Evolutionary conservation across 2,888 invertebrate genomes (phyloP).

Genomic region (Meliscaeva auricollis): DNA sequence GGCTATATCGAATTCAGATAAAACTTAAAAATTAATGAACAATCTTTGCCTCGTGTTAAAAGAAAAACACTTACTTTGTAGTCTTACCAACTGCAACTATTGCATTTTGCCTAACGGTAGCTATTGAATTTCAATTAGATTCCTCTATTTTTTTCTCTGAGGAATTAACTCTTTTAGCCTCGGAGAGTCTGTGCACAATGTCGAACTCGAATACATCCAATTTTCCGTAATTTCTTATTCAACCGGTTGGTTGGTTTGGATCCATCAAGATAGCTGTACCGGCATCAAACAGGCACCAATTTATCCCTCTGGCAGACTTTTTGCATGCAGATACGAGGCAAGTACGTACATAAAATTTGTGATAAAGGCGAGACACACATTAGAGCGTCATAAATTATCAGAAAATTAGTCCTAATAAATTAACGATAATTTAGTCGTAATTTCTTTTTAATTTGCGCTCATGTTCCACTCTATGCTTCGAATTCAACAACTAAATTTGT

Average conservation of each 20-base stretch:
- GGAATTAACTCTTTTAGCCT: neutral
- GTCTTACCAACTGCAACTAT: constrained; percentile 27
- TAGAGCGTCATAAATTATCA: constrained; percentile 74
- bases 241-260: constrained; percentile 51
- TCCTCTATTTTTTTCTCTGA: neutral
- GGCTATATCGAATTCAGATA: neutral
- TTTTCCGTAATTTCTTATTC: constrained; percentile 49
- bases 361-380: constrained; percentile 71
- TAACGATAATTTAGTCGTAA: constrained; percentile 74
- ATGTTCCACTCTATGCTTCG: constrained; percentile 55
- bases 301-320: constrained; percentile 48
- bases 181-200: constrained; percentile 3
- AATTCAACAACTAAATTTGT: constrained; percentile 22
- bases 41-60: neutral
- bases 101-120: constrained; percentile 61
- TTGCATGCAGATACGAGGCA: constrained; percentile 41
- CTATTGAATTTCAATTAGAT: constrained; percentile 72
- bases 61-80: constrained; percentile 17
- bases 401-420: constrained; percentile 76
- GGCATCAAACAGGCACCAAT: constrained; percentile 42
- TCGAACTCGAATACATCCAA: constrained; percentile 42
- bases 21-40: neutral
- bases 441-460: constrained; percentile 75
- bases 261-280: constrained; percentile 36
- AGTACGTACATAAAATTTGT: constrained; percentile 25